A percentile compares a stretch with the other conserved stretches of the same genome.
Conservation (phyloP, 2,113 vertebrate genomes). For the Poicephalus gulielmi region DNA sequence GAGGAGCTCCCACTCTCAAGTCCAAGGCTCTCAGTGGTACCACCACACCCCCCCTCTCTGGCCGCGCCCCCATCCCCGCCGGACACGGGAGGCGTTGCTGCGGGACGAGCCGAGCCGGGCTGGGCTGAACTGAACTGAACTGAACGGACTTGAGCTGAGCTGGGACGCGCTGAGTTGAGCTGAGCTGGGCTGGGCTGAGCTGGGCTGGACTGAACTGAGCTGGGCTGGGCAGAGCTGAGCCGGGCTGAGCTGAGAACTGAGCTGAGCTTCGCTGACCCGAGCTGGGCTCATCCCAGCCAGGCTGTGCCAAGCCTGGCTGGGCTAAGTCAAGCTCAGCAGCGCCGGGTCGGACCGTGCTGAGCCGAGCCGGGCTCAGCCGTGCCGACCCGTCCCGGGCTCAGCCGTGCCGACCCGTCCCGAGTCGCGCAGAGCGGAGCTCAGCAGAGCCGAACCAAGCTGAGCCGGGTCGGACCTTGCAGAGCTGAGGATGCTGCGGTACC, state of each 20-base stretch:
- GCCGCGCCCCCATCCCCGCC: conserved; percentile 61
- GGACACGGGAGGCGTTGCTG: conserved; percentile 47
- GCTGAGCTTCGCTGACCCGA: not conserved
- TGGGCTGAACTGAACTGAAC: not conserved
- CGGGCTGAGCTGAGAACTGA: not conserved
- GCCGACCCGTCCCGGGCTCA: not conserved
- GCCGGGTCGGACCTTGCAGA: rapidly evolving
- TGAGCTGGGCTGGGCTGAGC: not conserved
- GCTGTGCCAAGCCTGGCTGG: not conserved
- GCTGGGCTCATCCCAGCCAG: not conserved
- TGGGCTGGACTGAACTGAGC: not conserved
- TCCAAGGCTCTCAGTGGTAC: not conserved
- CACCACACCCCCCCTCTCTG: not conserved
- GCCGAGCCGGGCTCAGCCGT: not conserved
- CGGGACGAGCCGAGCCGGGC: not conserved
- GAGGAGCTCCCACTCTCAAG: too few species aligned
- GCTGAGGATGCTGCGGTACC: conserved; percentile 87
- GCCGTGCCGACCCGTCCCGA: not conserved
- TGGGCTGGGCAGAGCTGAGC: rapidly evolving
- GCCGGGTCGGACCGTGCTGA: not conserved
- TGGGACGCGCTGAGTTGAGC: not conserved
- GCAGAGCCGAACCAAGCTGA: too few species aligned
- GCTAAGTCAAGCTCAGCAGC: not conserved
- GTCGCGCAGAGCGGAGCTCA: rapidly evolving
- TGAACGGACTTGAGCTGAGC: not conserved